Percentiles rank a stretch among this genome's conserved stretches.
Conservation (phyloP, 2,113 vertebrate species). For the Scopus umbretta region DNA sequence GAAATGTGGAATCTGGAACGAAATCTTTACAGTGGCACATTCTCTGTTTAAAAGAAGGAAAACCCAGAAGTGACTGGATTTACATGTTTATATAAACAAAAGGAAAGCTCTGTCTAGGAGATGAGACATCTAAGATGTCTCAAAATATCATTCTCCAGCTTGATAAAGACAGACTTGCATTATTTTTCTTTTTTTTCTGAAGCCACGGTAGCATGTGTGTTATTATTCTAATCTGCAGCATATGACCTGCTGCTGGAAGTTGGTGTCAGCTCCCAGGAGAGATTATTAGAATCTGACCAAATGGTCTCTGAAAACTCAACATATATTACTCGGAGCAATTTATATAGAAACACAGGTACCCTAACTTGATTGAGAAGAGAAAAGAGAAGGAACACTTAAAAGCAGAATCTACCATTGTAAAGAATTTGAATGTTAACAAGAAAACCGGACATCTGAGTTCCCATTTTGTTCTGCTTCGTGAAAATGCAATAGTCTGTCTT, state of each 20-base stretch:
- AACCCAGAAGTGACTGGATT: not conserved
- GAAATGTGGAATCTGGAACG: not conserved
- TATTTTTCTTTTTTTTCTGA: not conserved
- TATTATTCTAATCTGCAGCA: constrained; percentile 55
- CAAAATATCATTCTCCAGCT: not conserved
- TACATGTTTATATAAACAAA: not conserved
- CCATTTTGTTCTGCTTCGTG: constrained; percentile 29
- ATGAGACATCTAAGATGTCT: not conserved
- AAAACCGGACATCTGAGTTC: constrained; percentile 23
- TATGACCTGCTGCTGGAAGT: constrained; percentile 61
- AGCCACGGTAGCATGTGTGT: constrained; percentile 38
- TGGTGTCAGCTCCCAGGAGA: constrained; percentile 73
- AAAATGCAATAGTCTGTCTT: not conserved
- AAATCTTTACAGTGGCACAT: not conserved
- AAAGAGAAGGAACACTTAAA: not conserved
- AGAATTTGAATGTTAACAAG: constrained; percentile 3
- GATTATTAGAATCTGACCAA: constrained; percentile 71
- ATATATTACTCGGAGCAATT: constrained; percentile 58
- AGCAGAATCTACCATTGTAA: not conserved
- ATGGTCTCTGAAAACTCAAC: constrained; percentile 62
- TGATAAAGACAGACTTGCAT: not conserved
- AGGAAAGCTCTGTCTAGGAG: not conserved
- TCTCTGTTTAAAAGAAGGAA: not conserved
- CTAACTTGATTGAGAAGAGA: not conserved
- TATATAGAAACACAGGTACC: constrained; percentile 35